These are phyloP conservation scores for Aphyosemion australe DNA, from an alignment of 2,113 vertebrate genomes.

Conservation along the genomic window DNA sequence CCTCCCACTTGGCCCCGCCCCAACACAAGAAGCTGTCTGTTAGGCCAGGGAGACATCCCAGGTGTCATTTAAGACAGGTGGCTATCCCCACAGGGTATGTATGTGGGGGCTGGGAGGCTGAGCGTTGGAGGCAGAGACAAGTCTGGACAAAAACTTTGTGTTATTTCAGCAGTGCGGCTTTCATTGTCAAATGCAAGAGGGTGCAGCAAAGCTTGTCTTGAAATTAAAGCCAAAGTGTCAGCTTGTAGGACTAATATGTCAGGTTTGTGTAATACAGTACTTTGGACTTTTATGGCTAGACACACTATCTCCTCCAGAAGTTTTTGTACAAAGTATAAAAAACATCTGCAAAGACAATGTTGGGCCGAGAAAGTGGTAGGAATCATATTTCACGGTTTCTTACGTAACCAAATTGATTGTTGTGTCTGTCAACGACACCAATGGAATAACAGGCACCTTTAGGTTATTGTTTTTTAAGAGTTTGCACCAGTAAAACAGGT, in stretches of 20 bases:
- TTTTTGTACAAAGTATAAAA: neutral
- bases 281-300: neutral
- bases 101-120: slow-evolving; percentile 58
- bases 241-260: neutral
- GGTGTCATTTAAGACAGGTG: slow-evolving; percentile 70
- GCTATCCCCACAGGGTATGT: slow-evolving; percentile 69
- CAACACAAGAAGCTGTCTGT: slow-evolving; percentile 56
- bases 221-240: neutral
- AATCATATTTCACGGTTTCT: neutral
- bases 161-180: slow-evolving; percentile 50
- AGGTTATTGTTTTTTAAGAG: slow-evolving; percentile 2
- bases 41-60: slow-evolving; percentile 52
- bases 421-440: neutral
- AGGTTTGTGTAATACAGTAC: neutral
- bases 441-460: neutral
- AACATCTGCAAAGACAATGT: neutral
- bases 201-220: neutral
- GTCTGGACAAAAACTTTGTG: slow-evolving; percentile 63
- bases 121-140: slow-evolving; percentile 49
- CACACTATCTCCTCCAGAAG: neutral
- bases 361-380: neutral
- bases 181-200: neutral
- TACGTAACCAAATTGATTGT: neutral
- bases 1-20: slow-evolving; percentile 27
- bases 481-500: neutral